phyloP scores from a whole-genome alignment of 2,113 vertebrate genomes.

The Mellivora capensis region DNA sequence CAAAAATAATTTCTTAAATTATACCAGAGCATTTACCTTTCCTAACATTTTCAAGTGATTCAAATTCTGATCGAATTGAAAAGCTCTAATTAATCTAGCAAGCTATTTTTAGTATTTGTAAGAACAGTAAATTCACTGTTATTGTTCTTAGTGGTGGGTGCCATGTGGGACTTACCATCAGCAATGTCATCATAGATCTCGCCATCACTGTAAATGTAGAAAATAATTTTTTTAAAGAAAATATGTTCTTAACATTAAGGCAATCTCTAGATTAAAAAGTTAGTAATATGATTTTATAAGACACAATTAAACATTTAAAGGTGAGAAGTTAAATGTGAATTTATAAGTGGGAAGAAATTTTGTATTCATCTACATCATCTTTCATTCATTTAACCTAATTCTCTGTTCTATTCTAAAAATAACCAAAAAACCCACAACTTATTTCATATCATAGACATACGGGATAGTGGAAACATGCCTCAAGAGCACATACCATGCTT shows the following conservation, averaged over 20 bases:
- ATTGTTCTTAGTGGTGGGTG: background rate
- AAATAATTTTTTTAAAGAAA: slow-evolving; percentile 53
- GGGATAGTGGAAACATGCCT: background rate
- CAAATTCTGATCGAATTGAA: background rate
- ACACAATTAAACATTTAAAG: background rate
- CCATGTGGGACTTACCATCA: slow-evolving; percentile 86
- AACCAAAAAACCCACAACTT: background rate
- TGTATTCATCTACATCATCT: background rate
- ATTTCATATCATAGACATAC: background rate
- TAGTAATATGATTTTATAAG: background rate
- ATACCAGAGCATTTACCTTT: background rate
- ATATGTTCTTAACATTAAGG: background rate
- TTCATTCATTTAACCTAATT: background rate
- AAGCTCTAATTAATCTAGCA: background rate
- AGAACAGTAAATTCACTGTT: background rate
- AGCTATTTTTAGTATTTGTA: slow-evolving; percentile 12
- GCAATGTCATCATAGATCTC: slow-evolving; percentile 96
- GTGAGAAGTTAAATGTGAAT: background rate
- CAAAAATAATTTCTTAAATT: background rate
- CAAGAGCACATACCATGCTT: background rate
- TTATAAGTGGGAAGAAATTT: slow-evolving; percentile 16
- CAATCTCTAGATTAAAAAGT: background rate
- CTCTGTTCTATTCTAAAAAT: background rate
- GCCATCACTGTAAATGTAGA: slow-evolving; percentile 85
- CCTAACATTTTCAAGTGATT: background rate